Evolutionary conservation across 2,797 vertebrate genomes (phyloP), one percentile per base, ranked within the genome.

Genomic region (Falco cherrug): DNA sequence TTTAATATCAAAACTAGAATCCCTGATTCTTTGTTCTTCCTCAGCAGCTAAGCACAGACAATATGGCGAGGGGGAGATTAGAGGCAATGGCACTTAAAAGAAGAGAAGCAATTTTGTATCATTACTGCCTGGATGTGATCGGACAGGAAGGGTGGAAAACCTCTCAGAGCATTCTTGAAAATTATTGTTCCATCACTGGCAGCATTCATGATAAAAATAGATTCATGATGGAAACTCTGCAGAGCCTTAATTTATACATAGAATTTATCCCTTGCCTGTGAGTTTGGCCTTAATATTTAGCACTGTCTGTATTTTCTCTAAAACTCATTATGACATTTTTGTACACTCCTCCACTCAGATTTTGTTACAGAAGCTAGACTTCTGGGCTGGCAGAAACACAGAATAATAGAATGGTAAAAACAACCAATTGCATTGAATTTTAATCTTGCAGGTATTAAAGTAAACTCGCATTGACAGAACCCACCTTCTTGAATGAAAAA

Each of bases 401-500:
- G 28, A 59, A 54, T 69, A 88, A 86, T 69, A 59, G 94, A 86
- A 86, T 35, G 3, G n/a, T 16, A 90, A 76, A 84, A 35, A 0
- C 8, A 63, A 10, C 2, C 51, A 82, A 41, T 37, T 79, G 53
- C 35, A 48, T 11, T 92, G 33, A 64, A 75, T 87, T 87, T 80
- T 91, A 85, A 81, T 78, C 57, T 88, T 69, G 11, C 9, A 76
- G n/a, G 51, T 79, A 63, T 70, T 84, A 79, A 86, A 76, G 43
- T 78, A 82, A 92, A 90, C 21, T 86, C 61, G 75, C 15, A 45
- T 28, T 88, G 76, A 79, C 28, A 75, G 31, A 93, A 75, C 5
- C 7, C 29, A 79, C 47, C 47, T 91, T 89, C 37, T n/a, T 88
- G 51, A 95, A 82, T 93, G 54, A 86, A 95, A 94, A 92, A 54